Evolutionary conservation across 1,140 invertebrate genomes (phyloP).

Genomic region (Goniozus legneri): DNA sequence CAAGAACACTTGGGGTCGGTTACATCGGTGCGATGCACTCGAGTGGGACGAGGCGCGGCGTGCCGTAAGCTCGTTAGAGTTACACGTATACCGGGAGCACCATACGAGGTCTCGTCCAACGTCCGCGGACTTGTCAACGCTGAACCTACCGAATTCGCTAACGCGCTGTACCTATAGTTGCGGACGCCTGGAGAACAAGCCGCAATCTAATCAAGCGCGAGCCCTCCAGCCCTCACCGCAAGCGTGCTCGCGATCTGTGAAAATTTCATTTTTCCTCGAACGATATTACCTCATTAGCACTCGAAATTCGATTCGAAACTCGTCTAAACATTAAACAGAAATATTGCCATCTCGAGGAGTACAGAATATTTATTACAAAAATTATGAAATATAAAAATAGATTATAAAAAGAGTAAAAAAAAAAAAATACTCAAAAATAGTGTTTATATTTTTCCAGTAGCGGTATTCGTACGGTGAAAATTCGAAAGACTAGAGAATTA

Average conservation of each 20-base stretch:
- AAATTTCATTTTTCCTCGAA: too few relatives aligned
- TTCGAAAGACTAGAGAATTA: background rate
- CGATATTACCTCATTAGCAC: too few relatives aligned
- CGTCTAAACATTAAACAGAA: too few relatives aligned
- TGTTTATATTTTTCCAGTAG: background rate
- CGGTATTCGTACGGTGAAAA: too few relatives aligned
- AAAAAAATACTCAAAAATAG: background rate
- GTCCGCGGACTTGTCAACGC: constrained; percentile 46
- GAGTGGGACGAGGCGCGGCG: constrained; percentile 25
- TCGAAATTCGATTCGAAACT: too few relatives aligned
- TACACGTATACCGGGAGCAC: constrained; percentile 33
- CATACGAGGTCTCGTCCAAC: constrained; percentile 8
- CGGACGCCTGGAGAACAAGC: constrained; percentile 39
- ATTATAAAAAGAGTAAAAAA: too few relatives aligned
- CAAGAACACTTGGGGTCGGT: constrained; percentile 32
- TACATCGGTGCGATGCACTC: constrained; percentile 32
- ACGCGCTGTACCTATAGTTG: constrained; percentile 42
- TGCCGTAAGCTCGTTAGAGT: constrained; percentile 44
- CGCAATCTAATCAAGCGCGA: constrained; percentile 49
- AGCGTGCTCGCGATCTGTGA: too few relatives aligned
- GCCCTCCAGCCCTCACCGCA: too few relatives aligned
- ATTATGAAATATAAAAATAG: too few relatives aligned
- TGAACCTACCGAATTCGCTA: constrained; percentile 44
- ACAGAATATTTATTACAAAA: too few relatives aligned
- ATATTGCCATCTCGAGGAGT: too few relatives aligned